These are phyloP conservation scores for Carcina quercana DNA, from an alignment of 2,888 invertebrate genomes.

Conservation along the genomic window DNA sequence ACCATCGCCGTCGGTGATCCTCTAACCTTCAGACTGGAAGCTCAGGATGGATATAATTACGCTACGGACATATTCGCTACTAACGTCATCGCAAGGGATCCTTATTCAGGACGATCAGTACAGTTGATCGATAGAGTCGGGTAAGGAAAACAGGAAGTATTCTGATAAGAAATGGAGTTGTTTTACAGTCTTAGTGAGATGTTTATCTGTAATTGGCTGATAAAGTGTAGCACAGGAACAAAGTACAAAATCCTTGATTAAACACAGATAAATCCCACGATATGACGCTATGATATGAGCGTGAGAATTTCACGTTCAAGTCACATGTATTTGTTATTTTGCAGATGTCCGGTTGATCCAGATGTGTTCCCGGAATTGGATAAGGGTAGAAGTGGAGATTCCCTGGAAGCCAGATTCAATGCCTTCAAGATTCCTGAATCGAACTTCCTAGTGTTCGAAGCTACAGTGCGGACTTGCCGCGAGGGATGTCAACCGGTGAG, in stretches of 20 bases:
- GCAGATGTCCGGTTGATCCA: constrained; percentile 94
- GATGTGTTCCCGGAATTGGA: constrained; percentile 94
- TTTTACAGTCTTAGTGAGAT: too few relatives aligned
- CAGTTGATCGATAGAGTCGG: constrained; percentile 92
- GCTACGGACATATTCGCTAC: constrained; percentile 94
- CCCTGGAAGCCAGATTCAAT: constrained; percentile 92
- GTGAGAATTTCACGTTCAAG: neutral
- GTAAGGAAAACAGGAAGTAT: constrained; percentile 72
- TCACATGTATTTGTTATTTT: constrained; percentile 19
- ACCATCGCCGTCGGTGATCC: constrained; percentile 96
- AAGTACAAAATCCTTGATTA: too few relatives aligned
- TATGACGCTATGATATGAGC: neutral
- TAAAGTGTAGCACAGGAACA: too few relatives aligned
- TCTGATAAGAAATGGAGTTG: too few relatives aligned
- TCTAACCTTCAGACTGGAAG: constrained; percentile 89
- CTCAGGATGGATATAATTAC: constrained; percentile 92
- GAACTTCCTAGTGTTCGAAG: constrained; percentile 94
- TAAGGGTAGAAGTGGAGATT: constrained; percentile 88
- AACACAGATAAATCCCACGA: too few relatives aligned
- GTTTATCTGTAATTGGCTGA: too few relatives aligned
- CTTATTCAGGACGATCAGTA: constrained; percentile 92
- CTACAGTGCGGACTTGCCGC: constrained; percentile 90
- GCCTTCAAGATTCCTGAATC: constrained; percentile 97
- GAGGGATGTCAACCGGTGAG: constrained; percentile 90
- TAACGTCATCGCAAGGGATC: constrained; percentile 93